Conservation (phyloP, 2,113 vertebrate species). For the Indri indri region DNA sequence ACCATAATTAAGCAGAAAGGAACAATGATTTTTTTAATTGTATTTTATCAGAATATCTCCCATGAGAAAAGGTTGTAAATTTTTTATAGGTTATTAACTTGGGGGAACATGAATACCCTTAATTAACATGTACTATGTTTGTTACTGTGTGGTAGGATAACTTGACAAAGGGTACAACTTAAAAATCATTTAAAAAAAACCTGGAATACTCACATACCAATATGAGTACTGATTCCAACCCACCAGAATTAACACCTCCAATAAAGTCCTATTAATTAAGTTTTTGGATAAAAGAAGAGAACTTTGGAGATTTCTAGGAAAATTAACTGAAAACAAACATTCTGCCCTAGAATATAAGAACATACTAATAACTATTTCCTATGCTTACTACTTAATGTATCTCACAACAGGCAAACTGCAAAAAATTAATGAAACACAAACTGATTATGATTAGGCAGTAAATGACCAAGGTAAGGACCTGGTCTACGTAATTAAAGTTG, state of each 20-base stretch:
- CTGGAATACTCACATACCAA: neutral
- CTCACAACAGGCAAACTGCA: neutral
- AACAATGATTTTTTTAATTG: neutral
- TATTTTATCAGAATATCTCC: neutral
- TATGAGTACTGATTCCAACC: neutral
- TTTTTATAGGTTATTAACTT: conserved; percentile 30
- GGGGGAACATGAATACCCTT: neutral
- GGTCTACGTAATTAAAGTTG: neutral
- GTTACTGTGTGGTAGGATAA: neutral
- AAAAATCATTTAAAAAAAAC: conserved; percentile 5
- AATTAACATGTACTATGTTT: neutral
- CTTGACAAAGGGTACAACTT: neutral
- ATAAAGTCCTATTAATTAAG: conserved; percentile 35
- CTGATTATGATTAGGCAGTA: neutral
- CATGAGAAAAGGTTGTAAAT: neutral
- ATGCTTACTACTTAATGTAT: neutral
- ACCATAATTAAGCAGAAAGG: neutral
- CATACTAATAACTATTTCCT: neutral
- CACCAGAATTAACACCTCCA: conserved; percentile 2
- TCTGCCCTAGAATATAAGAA: conserved; percentile 7
- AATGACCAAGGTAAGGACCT: neutral
- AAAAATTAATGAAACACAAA: conserved; percentile 43
- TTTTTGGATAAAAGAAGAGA: conserved; percentile 14
- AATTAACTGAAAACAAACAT: conserved; percentile 32
- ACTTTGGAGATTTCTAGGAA: conserved; percentile 16